Evolutionary conservation across 2,113 vertebrate genomes (phyloP), one percentile per base, ranked within the genome.

Genomic region (Trinectes maculatus): DNA sequence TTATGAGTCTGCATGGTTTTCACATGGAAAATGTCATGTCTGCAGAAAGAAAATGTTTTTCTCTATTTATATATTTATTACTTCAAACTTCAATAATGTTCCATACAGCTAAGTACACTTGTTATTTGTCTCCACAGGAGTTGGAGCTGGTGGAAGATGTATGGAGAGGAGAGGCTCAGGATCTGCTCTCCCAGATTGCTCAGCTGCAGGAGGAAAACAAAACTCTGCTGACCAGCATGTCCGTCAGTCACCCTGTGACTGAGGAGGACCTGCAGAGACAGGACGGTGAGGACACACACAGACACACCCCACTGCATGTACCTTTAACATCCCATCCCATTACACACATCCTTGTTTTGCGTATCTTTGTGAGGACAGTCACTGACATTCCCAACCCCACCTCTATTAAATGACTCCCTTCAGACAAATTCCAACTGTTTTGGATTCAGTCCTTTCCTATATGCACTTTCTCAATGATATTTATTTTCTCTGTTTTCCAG

Each of bases 191-290:
- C 3, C 97, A 98, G 91, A 99, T 99, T 16, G 93, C 97, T 24
- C 97, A 97, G 89, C 94, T 99, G 77, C 98, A 99, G 90, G 95
- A 97, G 77, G 98, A 99, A 85, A 99, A 99, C 91, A 96, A 97
- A 52, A 89, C 92, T 62, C 95, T 99, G 62, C 91, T 98, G 84
- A 96, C 93, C 89, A 96, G 95, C 89, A 90, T 96, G 67, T 93
- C 97, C 53, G 88, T 92, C 83, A 98, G 95, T 86, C 96, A 98
- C 48, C 92, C 93, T 62, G 83, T 96, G 89, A 95, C 95, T 0
- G 97, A 99, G 87, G 97, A 99, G 80, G 96, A 98, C 65, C 92
- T 98, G 86, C 96, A 98, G 93, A 95, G 93, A 49, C 97, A 97
- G 0, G 96, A 98, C 92, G 97, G 97, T 96, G 90, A 78, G 69